A percentile compares a stretch with the other conserved stretches of the same genome.
Conservation (phyloP, 2,113 vertebrate genomes). For the Mormyrus iriodes region DNA sequence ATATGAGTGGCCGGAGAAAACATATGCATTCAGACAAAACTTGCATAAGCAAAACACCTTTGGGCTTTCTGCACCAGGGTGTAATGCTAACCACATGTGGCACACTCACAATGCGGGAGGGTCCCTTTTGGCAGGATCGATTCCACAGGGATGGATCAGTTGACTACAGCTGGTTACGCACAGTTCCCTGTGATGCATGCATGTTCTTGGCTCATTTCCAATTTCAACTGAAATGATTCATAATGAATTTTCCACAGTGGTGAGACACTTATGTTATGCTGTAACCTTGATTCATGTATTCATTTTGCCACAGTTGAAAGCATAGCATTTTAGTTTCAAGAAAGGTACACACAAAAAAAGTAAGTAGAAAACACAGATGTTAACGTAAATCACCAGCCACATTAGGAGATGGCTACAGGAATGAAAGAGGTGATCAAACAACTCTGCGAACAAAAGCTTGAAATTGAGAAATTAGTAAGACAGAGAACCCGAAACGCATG, state of each 20-base stretch:
- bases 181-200: not conserved
- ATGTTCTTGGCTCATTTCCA: not conserved
- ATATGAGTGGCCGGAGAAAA: not conserved
- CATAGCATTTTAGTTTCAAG: not conserved
- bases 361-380: not conserved
- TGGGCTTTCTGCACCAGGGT: not conserved
- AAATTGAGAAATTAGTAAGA: not conserved
- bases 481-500: not conserved
- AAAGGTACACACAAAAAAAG: not conserved
- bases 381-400: not conserved
- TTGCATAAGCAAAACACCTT: not conserved
- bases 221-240: not conserved
- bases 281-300: not conserved
- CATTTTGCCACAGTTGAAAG: not conserved
- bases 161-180: not conserved
- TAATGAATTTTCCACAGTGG: not conserved
- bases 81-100: not conserved
- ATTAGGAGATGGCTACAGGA: not conserved
- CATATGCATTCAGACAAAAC: not conserved
- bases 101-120: not conserved
- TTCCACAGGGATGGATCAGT: not conserved
- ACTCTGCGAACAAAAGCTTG: not conserved
- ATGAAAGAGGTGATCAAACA: not conserved
- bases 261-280: not conserved
- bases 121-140: not conserved